Percentiles rank a stretch among this genome's conserved stretches.
Conservation (phyloP, 1,140 invertebrate genomes). For the Bombus turneri region DNA sequence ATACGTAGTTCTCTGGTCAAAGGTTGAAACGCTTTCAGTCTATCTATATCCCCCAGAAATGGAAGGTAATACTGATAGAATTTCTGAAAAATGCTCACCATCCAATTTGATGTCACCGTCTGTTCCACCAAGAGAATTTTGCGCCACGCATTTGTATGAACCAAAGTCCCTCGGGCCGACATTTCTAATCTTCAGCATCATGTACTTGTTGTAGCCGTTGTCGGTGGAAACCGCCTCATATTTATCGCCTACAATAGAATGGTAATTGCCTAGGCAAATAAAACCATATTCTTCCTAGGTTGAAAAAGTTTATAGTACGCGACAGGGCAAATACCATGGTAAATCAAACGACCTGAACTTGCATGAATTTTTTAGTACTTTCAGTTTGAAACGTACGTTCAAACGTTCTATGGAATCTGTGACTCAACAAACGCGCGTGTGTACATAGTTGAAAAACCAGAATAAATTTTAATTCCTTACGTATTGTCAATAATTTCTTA, state of each 20-base stretch:
- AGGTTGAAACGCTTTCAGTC: not conserved
- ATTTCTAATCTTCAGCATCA: conserved; percentile 93
- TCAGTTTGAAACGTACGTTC: not conserved
- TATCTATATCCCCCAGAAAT: not conserved
- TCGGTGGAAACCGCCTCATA: conserved; percentile 91
- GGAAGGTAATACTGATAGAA: not conserved
- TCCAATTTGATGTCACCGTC: conserved; percentile 96
- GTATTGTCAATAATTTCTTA: too few relatives aligned
- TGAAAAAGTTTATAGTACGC: not conserved
- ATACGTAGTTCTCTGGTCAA: not conserved
- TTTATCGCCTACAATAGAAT: conserved; percentile 89
- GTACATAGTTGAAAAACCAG: not conserved
- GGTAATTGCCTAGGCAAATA: conserved; percentile 78
- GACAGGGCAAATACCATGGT: not conserved
- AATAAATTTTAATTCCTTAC: not conserved
- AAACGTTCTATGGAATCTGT: not conserved
- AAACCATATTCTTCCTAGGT: conserved; percentile 63
- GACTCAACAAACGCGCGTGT: not conserved
- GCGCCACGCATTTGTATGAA: conserved; percentile 95
- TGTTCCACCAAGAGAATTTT: conserved; percentile 96
- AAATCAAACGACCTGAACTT: not conserved
- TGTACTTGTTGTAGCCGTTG: conserved; percentile 92
- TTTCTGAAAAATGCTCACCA: conserved; percentile 85
- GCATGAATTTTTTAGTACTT: not conserved
- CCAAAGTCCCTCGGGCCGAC: conserved; percentile 91